Evolutionary conservation across 2,797 vertebrate species (phyloP).

Genomic region (Rhyacichthys aspro): DNA sequence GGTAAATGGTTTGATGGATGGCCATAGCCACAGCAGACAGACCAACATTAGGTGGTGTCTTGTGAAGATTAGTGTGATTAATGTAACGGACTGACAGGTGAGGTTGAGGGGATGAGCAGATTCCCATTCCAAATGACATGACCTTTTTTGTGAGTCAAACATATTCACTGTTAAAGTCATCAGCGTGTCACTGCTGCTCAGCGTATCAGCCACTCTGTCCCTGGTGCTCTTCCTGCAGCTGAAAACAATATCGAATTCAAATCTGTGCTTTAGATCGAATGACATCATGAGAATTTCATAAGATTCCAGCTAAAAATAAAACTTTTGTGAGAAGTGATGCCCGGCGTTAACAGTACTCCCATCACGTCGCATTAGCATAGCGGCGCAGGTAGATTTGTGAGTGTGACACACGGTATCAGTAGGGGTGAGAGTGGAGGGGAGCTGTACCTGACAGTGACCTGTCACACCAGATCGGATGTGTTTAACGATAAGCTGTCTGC

Average conservation of each 20-base stretch:
- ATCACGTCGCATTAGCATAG: constrained; percentile 79
- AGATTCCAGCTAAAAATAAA: constrained; percentile 29
- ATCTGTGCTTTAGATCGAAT: constrained; percentile 11
- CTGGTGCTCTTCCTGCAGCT: constrained; percentile 25
- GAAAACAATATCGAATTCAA: constrained; percentile 18
- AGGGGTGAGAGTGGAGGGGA: constrained; percentile 67
- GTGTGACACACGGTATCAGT: constrained; percentile 75
- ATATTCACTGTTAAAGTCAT: constrained; percentile 73
- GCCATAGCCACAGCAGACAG: constrained; percentile 5
- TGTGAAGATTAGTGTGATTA: constrained; percentile 62
- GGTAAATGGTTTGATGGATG: constrained; percentile 25
- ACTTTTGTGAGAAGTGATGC: constrained; percentile 54
- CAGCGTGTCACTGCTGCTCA: constrained; percentile 58
- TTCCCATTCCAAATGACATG: constrained; percentile 71
- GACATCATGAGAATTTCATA: neutral
- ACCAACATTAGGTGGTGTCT: constrained; percentile 24
- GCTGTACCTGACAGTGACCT: constrained; percentile 81
- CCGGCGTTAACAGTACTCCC: constrained; percentile 72
- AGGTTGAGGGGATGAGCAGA: constrained; percentile 60
- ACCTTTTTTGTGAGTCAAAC: constrained; percentile 82
- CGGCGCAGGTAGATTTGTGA: constrained; percentile 74
- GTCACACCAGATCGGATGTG: constrained; percentile 81
- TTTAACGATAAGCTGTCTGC: constrained; percentile 81
- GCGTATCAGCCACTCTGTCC: constrained; percentile 50
- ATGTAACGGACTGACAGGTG: constrained; percentile 67